Conservation (phyloP, 2,888 invertebrate species). For the Perizoma flavofasciatum region DNA sequence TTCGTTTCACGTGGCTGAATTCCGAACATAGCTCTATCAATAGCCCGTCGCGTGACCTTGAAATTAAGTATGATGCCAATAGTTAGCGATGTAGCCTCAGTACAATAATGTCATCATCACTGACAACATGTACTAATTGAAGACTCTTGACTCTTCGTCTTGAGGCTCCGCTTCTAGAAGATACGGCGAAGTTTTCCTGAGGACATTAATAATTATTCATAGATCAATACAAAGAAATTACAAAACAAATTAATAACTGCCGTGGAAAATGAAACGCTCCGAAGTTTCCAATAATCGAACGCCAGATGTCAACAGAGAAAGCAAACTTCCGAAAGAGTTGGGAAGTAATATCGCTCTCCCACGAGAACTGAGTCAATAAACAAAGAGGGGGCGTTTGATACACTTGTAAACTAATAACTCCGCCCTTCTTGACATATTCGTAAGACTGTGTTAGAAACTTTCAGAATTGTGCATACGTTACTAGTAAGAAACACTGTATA, state of each 20-base stretch:
- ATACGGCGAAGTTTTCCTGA: no score
- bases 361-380: constrained; percentile 75
- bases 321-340: constrained; percentile 83
- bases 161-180: no score
- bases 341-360: constrained; percentile 67
- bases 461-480: constrained; percentile 11
- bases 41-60: no score
- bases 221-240: constrained; percentile 47
- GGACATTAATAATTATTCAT: constrained; percentile 22
- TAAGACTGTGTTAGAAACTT: constrained; percentile 41
- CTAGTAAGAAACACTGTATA: no score
- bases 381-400: constrained; percentile 79
- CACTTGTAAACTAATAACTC: constrained; percentile 83
- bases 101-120: no score
- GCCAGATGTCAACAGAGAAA: constrained; percentile 79
- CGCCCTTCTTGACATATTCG: constrained; percentile 56
- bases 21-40: no score
- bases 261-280: constrained; percentile 57
- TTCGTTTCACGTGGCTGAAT: no score
- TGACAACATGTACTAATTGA: no score
- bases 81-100: no score
- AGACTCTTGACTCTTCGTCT: no score
- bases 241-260: constrained; percentile 57
- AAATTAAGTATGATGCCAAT: no score
- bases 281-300: constrained; percentile 74